Evolutionary conservation across 2,113 vertebrate genomes (phyloP).

Genomic region (Ciconia stormi): DNA sequence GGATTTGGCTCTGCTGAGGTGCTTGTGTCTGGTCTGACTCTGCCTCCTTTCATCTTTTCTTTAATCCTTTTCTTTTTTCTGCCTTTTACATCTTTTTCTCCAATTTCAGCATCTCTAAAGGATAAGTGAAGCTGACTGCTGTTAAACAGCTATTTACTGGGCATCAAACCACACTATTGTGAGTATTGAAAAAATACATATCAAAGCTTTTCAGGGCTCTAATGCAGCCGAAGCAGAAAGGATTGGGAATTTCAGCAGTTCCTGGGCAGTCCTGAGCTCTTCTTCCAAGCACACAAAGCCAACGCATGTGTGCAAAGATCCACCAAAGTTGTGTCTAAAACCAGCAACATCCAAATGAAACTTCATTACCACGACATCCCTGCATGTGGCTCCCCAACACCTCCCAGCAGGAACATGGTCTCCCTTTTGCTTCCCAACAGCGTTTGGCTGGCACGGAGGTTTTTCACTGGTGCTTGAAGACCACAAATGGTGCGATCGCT

Average conservation of each 20-base stretch:
- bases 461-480: not conserved
- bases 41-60: not conserved
- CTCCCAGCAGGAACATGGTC: not conserved
- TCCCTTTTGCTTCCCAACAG: not conserved
- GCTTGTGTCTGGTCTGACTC: not conserved
- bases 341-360: not conserved
- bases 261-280: not conserved
- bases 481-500: rapidly evolving
- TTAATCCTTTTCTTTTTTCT: not conserved
- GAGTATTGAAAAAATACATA: not conserved
- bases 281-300: not conserved
- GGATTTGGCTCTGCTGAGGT: not conserved
- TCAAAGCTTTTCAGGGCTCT: not conserved
- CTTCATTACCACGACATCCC: not conserved
- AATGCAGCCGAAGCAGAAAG: not conserved
- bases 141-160: not conserved
- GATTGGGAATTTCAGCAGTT: not conserved
- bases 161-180: not conserved
- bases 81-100: constrained; percentile 4
- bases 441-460: not conserved
- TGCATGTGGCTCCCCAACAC: rapidly evolving
- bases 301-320: rapidly evolving
- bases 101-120: not conserved
- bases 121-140: not conserved
- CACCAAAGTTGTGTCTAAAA: not conserved